These are phyloP conservation scores for Galerucella calmariensis DNA, from an alignment of 2,888 invertebrate genomes.

Conservation along the genomic window DNA sequence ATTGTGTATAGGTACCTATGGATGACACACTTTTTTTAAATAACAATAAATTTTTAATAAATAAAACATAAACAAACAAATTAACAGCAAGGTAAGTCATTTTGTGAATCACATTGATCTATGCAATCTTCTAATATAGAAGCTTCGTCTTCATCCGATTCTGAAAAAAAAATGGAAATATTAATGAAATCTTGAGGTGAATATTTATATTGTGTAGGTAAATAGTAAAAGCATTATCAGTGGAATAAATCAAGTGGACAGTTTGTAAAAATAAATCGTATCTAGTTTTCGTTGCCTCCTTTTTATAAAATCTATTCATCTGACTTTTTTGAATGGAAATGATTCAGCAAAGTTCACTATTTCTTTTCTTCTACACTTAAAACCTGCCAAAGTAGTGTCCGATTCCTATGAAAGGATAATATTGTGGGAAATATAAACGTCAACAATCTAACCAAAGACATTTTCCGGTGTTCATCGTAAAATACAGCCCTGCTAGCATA, in stretches of 20 bases:
- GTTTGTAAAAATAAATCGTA: not conserved
- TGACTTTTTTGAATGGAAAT: not conserved
- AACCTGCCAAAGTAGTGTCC: no score
- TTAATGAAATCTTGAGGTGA: no score
- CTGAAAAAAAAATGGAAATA: not conserved
- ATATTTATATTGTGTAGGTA: no score
- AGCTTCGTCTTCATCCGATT: constrained; percentile 7
- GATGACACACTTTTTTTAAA: no score
- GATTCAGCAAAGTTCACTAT: no score
- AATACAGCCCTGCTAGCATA: no score
- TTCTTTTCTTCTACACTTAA: no score
- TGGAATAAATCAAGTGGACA: not conserved
- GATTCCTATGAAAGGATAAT: no score
- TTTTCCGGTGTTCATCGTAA: no score
- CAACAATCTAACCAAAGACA: no score
- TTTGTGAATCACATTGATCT: not conserved
- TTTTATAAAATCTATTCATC: not conserved
- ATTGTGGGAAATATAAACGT: no score
- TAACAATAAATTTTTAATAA: not conserved
- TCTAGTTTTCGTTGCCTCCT: not conserved
- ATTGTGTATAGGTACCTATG: no score
- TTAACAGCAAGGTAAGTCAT: not conserved
- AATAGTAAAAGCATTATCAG: not conserved
- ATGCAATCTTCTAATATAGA: constrained; percentile 7
- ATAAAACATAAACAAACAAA: constrained; percentile 5